Conservation (phyloP, 2,888 invertebrate species). For the Andrena flavipes region DNA sequence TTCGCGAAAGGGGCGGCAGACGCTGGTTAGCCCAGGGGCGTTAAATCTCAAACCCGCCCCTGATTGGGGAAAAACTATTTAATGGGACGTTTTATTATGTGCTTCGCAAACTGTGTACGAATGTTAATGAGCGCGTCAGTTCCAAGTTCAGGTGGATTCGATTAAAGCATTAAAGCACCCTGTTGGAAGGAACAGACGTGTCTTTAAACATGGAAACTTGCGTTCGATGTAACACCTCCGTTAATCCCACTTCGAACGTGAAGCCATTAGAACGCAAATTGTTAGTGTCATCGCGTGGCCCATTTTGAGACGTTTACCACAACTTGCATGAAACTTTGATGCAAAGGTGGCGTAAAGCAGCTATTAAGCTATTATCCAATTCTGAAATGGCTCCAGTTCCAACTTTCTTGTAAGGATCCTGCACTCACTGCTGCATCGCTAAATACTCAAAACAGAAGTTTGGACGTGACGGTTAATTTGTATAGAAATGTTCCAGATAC, state of each 20-base stretch:
- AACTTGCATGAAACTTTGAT: conserved; percentile 10
- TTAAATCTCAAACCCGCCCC: no score
- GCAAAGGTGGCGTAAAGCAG: background rate
- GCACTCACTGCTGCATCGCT: no score
- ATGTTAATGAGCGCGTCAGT: background rate
- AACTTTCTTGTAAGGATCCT: background rate
- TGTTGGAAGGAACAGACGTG: background rate
- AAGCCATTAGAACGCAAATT: background rate
- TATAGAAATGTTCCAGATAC: no score
- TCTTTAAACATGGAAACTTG: background rate
- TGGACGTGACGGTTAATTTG: no score
- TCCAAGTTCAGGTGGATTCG: background rate
- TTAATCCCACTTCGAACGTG: background rate
- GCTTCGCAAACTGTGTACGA: background rate
- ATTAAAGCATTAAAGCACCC: background rate
- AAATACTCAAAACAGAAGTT: no score
- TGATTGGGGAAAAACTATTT: no score
- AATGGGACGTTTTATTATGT: background rate
- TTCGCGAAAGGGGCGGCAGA: no score
- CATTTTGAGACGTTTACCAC: background rate
- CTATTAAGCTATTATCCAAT: conserved; percentile 4
- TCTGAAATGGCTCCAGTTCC: background rate
- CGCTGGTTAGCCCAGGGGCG: no score
- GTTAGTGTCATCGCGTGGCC: background rate
- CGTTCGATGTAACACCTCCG: background rate